A percentile compares a stretch with the other conserved stretches of the same genome.
These are phyloP conservation scores for Brachionus koreanus DNA, from an alignment of 1,140 invertebrate genomes.

Conservation along the genomic window DNA sequence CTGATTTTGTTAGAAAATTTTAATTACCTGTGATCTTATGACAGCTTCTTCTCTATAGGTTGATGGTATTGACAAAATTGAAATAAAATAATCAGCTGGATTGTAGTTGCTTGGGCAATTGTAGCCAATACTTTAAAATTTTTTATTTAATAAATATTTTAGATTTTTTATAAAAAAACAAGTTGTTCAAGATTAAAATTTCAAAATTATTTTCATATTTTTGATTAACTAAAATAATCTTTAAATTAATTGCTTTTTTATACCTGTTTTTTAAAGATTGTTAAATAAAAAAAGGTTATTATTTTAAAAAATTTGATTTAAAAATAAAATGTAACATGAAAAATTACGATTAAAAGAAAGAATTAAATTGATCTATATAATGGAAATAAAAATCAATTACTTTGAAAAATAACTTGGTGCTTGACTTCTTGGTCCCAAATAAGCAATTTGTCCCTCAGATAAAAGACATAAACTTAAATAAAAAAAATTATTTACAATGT, in stretches of 20 bases:
- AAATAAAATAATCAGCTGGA: constrained; percentile 44
- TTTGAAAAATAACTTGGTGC: constrained; percentile 49
- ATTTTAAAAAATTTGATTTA: neutral
- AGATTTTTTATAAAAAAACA: too few relatives aligned
- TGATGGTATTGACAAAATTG: constrained; percentile 67
- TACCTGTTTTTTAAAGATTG: neutral
- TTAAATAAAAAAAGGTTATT: neutral
- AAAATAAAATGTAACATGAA: neutral
- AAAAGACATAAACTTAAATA: constrained; percentile 16
- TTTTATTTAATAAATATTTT: neutral
- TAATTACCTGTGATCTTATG: constrained; percentile 48
- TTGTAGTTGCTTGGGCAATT: constrained; percentile 48
- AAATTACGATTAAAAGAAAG: neutral
- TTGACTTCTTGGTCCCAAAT: constrained; percentile 1
- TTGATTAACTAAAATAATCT: too few relatives aligned
- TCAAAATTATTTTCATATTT: too few relatives aligned
- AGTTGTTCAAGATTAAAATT: too few relatives aligned
- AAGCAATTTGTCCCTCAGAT: constrained; percentile 30
- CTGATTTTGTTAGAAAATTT: neutral
- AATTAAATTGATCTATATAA: neutral
- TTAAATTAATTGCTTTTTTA: too few relatives aligned
- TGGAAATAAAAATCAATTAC: constrained; percentile 58
- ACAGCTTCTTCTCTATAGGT: constrained; percentile 68
- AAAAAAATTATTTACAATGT: neutral
- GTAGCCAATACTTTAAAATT: constrained; percentile 54